Evolutionary conservation across 2,888 invertebrate species (phyloP), one percentile per base, ranked within the genome.

Genomic region (Neoscelio sp.): DNA sequence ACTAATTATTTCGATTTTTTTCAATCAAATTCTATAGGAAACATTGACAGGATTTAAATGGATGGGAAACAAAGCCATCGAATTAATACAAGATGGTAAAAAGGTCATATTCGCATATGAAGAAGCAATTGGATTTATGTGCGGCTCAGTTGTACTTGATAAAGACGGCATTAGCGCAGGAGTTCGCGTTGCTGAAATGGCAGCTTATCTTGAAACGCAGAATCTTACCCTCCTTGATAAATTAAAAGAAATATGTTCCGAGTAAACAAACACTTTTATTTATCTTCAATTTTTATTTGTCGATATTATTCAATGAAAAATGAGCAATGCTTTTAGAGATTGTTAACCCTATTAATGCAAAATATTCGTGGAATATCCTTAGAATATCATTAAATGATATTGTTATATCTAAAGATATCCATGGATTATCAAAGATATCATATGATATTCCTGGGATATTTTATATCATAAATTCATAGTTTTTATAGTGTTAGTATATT

Each of bases 41-140:
- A 99, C 99, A 0, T 92, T 99, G 58, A 99, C 99, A 0, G 99
- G 99, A 0, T 99, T 99, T 89, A 99, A 99, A 88, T 99, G 99
- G 99, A 98, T 99, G 97, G 99, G 97, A 91, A 99, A 99, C 90
- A 93, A 93, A 85, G 93, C 96, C 0, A 91, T 94, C 23, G 94
- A 97, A 3, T 91, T 98, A 62, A 90, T 94, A 28, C 91, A 93
- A 68, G 91, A 94, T 64, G 95, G 94, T 20, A 96, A 96, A 85
- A 91, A 92, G 6, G 96, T 98, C 0, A 89, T 99, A 58, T 98
- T 99, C 91, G 98, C 98, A 0, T 99, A 96, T 91, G 99, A 99
- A 89, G 99, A 99, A 91, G 99, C 99, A 0, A 99, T 99, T 87
- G 99, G 99, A 0, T 99, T 96, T 89, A 99, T 99, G 99, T 96